Percentiles rank a stretch among this genome's conserved stretches.
Conservation (phyloP, 2,113 vertebrate species). For the Spea bombifrons region DNA sequence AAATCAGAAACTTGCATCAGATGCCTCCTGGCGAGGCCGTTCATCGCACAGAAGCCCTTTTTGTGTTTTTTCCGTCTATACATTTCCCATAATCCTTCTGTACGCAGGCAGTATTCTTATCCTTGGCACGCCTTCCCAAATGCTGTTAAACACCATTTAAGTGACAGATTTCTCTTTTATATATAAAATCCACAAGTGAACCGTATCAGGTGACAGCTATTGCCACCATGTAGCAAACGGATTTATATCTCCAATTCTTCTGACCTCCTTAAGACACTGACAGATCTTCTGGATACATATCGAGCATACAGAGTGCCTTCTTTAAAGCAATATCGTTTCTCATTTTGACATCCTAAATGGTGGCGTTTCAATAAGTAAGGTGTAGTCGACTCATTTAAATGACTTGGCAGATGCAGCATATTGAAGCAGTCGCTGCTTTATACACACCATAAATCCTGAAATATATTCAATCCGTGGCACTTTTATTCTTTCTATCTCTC, state of each 20-base stretch:
- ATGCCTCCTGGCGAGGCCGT: too few species aligned
- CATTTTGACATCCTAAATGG: constrained; percentile 41
- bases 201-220: not conserved
- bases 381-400: constrained; percentile 45
- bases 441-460: constrained; percentile 37
- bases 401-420: constrained; percentile 38
- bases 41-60: too few species aligned
- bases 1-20: too few species aligned
- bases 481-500: constrained; percentile 42
- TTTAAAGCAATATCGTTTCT: constrained; percentile 31
- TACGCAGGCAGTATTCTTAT: too few species aligned
- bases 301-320: constrained; percentile 27
- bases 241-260: not conserved
- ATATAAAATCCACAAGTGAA: not conserved
- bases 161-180: not conserved
- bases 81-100: too few species aligned
- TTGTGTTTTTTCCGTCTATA: too few species aligned
- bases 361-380: constrained; percentile 44
- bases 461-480: constrained; percentile 40
- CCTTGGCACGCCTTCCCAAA: too few species aligned
- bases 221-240: not conserved
- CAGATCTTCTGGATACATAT: constrained; percentile 23
- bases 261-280: constrained; percentile 32
- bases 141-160: not conserved
- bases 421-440: constrained; percentile 37